These are phyloP conservation scores for Pogoniulus pusillus DNA, from an alignment of 2,797 vertebrate genomes.

Conservation along the genomic window DNA sequence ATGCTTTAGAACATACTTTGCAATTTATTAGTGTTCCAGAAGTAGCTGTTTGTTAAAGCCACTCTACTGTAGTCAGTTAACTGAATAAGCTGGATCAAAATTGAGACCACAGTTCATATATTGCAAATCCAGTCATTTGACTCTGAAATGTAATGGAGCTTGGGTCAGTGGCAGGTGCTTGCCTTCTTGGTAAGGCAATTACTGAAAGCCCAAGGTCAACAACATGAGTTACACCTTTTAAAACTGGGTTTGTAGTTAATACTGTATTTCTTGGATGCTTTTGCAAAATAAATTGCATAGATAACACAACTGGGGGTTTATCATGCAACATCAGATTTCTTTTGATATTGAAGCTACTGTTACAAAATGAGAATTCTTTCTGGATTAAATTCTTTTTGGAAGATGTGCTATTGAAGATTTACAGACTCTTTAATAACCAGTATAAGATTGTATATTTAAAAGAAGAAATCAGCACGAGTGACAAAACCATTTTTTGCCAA, in stretches of 20 bases:
- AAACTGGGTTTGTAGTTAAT: not conserved
- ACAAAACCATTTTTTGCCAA: not conserved
- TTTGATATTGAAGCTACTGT: not conserved
- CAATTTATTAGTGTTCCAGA: too few relatives aligned
- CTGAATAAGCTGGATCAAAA: not conserved
- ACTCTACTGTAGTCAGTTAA: not conserved
- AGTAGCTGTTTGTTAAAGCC: not conserved
- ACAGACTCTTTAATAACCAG: not conserved
- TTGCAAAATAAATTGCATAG: not conserved
- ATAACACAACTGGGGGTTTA: not conserved
- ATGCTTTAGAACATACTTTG: too few relatives aligned
- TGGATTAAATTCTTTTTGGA: not conserved
- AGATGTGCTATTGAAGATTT: not conserved
- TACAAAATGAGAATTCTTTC: not conserved
- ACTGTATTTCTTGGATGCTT: not conserved
- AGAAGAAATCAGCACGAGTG: not conserved
- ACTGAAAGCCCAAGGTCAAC: not conserved
- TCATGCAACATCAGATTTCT: not conserved
- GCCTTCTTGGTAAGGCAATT: not conserved
- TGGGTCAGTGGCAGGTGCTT: not conserved
- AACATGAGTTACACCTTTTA: not conserved
- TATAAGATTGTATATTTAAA: conserved; percentile 20
- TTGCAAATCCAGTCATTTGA: not conserved
- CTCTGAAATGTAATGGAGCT: not conserved
- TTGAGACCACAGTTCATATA: not conserved